Percentiles rank a stretch among this genome's conserved stretches.
Evolutionary conservation across 1,140 invertebrate genomes (phyloP).

Genomic region (Zophobas morio): DNA sequence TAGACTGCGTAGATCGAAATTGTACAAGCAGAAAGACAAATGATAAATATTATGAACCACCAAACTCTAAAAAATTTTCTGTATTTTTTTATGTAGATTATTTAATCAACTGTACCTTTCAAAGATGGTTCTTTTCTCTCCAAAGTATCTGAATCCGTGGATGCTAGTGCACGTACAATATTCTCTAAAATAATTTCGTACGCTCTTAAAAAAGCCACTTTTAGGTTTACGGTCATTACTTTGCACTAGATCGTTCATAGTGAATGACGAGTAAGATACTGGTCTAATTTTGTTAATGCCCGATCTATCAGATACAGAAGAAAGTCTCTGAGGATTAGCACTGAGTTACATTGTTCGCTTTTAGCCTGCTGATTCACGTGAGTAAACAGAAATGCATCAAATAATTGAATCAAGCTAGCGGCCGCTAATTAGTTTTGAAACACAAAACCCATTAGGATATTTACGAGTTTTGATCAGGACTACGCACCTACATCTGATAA

Average conservation of each 20-base stretch:
- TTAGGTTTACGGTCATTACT: neutral
- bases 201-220: slow-evolving; percentile 9
- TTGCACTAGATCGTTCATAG: neutral
- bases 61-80: slow-evolving; percentile 41
- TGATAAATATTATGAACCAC: slow-evolving; percentile 52
- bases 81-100: neutral
- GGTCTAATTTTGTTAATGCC: slow-evolving; percentile 54
- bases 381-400: no score
- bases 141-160: slow-evolving; percentile 70
- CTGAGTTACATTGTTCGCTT: no score
- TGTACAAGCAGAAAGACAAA: slow-evolving; percentile 33
- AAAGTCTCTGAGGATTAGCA: no score
- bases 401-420: no score
- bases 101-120: slow-evolving; percentile 50
- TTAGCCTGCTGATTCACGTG: no score
- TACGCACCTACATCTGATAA: no score
- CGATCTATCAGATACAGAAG: no score
- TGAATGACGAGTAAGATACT: slow-evolving; percentile 16
- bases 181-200: slow-evolving; percentile 62
- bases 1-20: slow-evolving; percentile 64
- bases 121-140: slow-evolving; percentile 64
- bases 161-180: slow-evolving; percentile 68
- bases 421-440: no score
- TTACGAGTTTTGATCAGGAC: no score
- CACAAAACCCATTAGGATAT: no score